Evolutionary conservation across 30 jellyfish, hydroid and myxozoan species (phyloP).

Genomic region (Mastigias papua): DNA sequence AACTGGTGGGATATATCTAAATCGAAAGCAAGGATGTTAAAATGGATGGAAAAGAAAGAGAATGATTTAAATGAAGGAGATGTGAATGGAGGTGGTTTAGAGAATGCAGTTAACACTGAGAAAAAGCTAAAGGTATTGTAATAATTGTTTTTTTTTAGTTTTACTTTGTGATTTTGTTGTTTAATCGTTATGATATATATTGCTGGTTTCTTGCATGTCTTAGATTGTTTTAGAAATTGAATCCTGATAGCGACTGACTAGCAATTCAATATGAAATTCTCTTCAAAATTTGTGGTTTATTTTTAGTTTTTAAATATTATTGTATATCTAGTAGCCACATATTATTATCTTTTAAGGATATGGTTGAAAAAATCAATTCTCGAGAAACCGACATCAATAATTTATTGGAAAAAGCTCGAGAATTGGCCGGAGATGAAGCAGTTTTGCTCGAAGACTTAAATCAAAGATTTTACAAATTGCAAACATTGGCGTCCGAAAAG

Average conservation of each 20-base stretch:
- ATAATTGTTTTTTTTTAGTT: too few species aligned
- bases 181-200: too few species aligned
- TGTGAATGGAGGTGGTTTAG: constrained; percentile 57
- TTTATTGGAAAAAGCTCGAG: constrained; percentile 72
- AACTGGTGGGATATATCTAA: constrained; percentile 94
- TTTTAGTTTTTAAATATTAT: too few species aligned
- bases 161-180: too few species aligned
- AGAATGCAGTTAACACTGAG: constrained; percentile 59
- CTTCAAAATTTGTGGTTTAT: too few species aligned
- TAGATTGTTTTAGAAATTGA: too few species aligned
- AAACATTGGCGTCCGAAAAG: constrained; percentile 51
- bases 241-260: too few species aligned
- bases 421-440: constrained; percentile 71
- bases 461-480: constrained; percentile 75
- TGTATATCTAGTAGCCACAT: not conserved
- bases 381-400: constrained; percentile 72
- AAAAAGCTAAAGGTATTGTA: constrained; percentile 36
- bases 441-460: constrained; percentile 67
- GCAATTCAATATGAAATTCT: too few species aligned
- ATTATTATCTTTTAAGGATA: constrained; percentile 35
- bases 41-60: constrained; percentile 87
- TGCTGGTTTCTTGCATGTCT: too few species aligned
- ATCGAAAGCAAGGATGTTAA: constrained; percentile 75
- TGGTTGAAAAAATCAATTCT: constrained; percentile 78
- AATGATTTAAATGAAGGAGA: constrained; percentile 44